Conservation (phyloP, 2,113 vertebrate genomes). For the Pomatostomus ruficeps region DNA sequence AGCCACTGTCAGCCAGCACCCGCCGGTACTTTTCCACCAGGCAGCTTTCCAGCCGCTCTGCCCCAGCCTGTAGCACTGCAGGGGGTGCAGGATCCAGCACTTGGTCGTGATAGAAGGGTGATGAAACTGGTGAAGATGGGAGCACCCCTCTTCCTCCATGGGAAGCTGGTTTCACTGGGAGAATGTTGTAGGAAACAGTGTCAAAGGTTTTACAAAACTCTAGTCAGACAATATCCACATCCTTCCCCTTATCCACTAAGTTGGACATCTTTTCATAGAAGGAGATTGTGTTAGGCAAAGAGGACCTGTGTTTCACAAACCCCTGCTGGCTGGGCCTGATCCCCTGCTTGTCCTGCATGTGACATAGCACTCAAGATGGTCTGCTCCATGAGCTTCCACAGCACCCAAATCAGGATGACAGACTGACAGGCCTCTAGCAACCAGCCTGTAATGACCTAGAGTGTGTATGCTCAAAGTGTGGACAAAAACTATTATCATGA, state of each 20-base stretch:
- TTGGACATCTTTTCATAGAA: not conserved
- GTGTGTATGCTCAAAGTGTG: not conserved
- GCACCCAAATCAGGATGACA: not conserved
- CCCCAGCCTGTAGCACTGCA: too few species aligned
- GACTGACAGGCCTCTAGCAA: not conserved
- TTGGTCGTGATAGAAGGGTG: too few species aligned
- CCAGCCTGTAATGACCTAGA: not conserved
- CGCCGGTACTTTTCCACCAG: not conserved
- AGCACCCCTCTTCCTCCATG: not conserved
- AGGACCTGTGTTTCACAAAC: not conserved
- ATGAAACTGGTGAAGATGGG: not conserved
- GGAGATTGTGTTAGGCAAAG: not conserved
- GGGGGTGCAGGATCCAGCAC: not conserved
- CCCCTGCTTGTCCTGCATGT: not conserved
- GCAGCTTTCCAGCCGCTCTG: not conserved
- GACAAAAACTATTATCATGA: not conserved
- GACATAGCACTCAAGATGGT: not conserved
- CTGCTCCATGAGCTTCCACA: not conserved
- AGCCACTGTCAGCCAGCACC: rapidly evolving
- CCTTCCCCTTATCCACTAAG: not conserved
- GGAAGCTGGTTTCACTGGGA: rapidly evolving
- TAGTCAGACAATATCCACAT: not conserved
- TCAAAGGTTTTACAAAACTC: not conserved
- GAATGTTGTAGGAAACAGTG: not conserved
- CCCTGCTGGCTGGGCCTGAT: not conserved